phyloP scores from a whole-genome alignment of 2,113 vertebrate genomes.

The Hystrix cristata region DNA sequence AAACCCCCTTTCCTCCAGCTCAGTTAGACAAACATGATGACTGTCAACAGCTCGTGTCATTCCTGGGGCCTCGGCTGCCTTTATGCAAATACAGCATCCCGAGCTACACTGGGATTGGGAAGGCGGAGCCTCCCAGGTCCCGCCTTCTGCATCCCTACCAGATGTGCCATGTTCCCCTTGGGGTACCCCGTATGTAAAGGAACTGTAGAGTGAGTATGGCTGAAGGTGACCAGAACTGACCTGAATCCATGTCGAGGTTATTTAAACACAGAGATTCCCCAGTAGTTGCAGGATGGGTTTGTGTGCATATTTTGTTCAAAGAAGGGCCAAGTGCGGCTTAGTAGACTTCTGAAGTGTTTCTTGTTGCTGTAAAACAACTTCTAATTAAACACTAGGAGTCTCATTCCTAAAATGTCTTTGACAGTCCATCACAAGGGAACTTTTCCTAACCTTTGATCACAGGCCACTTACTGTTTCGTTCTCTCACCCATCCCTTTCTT shows the following conservation, averaged over 20 bases:
- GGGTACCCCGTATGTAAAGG: background rate
- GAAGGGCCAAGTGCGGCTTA: background rate
- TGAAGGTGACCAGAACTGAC: background rate
- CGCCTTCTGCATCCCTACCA: too few relatives aligned
- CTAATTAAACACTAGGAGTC: background rate
- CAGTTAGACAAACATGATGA: conserved; percentile 1
- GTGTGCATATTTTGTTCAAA: background rate
- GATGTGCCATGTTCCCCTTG: fast-evolving
- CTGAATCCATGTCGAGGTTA: background rate
- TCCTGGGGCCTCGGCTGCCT: background rate
- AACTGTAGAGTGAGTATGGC: background rate
- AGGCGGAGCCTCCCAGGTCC: background rate
- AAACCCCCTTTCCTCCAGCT: background rate
- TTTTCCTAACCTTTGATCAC: background rate
- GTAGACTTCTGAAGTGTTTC: background rate
- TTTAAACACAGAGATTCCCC: background rate
- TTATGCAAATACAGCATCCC: background rate
- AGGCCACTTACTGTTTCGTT: background rate
- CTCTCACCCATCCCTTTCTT: background rate
- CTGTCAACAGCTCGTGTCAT: background rate
- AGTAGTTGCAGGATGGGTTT: background rate
- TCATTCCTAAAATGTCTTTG: background rate
- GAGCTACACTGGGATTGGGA: background rate
- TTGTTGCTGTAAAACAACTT: background rate
- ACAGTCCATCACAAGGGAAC: background rate